A percentile compares a stretch with the other conserved stretches of the same genome.
phyloP scores from a whole-genome alignment of 2,797 vertebrate species.

The Neomorphus geoffroyi region DNA sequence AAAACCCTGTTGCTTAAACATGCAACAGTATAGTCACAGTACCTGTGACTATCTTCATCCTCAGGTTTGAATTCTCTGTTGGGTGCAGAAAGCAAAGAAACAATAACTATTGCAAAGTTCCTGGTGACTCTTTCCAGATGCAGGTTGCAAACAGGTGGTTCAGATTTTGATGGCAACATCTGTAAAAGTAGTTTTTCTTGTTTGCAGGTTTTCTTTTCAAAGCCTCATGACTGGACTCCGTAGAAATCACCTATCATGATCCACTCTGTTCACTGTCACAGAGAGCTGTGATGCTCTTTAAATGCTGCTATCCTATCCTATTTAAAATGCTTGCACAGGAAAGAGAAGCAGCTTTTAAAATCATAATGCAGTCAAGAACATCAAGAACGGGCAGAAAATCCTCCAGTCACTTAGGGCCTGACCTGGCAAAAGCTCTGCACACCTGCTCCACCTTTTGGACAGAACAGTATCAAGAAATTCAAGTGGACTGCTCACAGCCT shows the following conservation, averaged over 20 bases:
- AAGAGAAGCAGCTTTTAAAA: neutral
- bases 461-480: neutral
- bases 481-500: neutral
- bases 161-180: neutral
- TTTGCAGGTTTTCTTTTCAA: neutral
- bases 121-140: neutral
- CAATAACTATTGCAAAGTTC: neutral
- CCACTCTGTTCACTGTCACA: neutral
- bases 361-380: neutral
- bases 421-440: neutral
- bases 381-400: neutral
- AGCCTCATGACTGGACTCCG: neutral
- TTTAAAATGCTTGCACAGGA: neutral
- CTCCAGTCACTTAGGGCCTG: neutral
- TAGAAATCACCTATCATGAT: neutral
- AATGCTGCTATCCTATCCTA: neutral
- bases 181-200: neutral
- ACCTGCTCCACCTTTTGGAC: neutral
- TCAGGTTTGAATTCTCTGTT: neutral
- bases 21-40: neutral
- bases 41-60: neutral
- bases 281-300: neutral
- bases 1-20: neutral
- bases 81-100: neutral
- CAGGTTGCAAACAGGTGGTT: neutral